Percentiles rank a stretch among this genome's conserved stretches.
Conservation (phyloP, 2,797 vertebrate species). For the Hydrocynus forskahlii region DNA sequence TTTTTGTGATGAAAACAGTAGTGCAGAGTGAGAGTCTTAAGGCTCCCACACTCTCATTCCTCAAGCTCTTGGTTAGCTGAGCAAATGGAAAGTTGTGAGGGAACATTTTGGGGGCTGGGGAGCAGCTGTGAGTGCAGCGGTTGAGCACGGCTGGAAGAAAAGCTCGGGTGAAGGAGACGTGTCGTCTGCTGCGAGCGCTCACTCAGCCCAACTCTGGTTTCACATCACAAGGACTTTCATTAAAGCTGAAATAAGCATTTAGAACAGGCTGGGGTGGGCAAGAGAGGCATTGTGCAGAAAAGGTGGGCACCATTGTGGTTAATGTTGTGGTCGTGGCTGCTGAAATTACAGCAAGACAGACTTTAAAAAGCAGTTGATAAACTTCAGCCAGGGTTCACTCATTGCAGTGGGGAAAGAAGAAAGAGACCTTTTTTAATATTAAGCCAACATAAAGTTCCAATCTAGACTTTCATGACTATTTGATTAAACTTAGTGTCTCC, state of each 20-base stretch:
- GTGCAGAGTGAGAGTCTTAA: slow-evolving; percentile 19
- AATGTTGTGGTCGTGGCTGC: neutral
- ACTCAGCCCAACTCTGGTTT: slow-evolving; percentile 9
- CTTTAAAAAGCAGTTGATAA: slow-evolving; percentile 18
- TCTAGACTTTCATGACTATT: too few relatives aligned
- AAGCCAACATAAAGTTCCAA: too few relatives aligned
- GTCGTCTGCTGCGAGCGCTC: slow-evolving; percentile 14
- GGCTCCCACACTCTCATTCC: slow-evolving; percentile 20
- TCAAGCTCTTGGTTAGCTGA: slow-evolving; percentile 47
- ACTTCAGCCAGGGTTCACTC: neutral
- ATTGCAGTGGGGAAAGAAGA: neutral
- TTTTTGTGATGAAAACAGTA: slow-evolving; percentile 39
- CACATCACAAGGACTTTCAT: slow-evolving; percentile 18
- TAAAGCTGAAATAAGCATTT: slow-evolving; percentile 11
- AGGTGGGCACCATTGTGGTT: slow-evolving; percentile 26
- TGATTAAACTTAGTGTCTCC: too few relatives aligned
- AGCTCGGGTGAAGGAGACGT: slow-evolving; percentile 19
- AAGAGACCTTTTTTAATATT: too few relatives aligned
- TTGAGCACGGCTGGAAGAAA: slow-evolving; percentile 12
- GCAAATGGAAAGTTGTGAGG: slow-evolving; percentile 51
- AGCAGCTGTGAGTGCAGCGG: slow-evolving; percentile 17
- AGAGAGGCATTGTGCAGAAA: neutral
- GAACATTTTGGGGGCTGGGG: slow-evolving; percentile 20
- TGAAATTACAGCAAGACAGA: slow-evolving; percentile 16
- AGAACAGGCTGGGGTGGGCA: neutral